phyloP scores from a whole-genome alignment of 2,113 vertebrate species.

The Salvator merianae region DNA sequence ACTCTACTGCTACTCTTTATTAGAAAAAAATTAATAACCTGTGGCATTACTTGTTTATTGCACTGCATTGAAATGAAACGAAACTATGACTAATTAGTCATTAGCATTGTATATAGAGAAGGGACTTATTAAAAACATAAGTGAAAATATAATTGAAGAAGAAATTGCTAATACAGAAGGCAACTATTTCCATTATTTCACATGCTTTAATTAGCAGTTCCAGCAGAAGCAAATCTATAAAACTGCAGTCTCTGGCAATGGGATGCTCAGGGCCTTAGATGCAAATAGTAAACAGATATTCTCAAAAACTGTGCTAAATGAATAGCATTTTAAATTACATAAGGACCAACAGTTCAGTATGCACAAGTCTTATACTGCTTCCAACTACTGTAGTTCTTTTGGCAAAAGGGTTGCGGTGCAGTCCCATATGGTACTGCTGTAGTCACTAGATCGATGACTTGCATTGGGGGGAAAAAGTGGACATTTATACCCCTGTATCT shows the following conservation, averaged over 20 bases:
- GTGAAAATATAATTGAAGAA: conserved; percentile 41
- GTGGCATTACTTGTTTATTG: conserved; percentile 39
- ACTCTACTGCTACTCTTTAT: conserved; percentile 8
- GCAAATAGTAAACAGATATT: neutral
- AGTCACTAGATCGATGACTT: too few relatives aligned
- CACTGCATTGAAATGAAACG: conserved; percentile 38
- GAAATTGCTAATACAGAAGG: conserved; percentile 26
- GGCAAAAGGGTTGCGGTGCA: too few relatives aligned
- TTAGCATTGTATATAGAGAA: conserved; percentile 17
- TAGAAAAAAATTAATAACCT: conserved; percentile 31
- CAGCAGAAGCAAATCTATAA: conserved; percentile 36
- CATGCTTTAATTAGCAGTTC: conserved; percentile 28
- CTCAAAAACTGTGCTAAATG: neutral
- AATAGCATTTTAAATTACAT: conserved; percentile 21
- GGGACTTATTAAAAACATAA: conserved; percentile 41
- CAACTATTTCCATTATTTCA: conserved; percentile 32
- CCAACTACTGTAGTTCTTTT: too few relatives aligned
- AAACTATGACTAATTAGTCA: conserved; percentile 37
- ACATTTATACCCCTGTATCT: too few relatives aligned
- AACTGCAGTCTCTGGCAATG: conserved; percentile 9
- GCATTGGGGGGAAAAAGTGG: too few relatives aligned
- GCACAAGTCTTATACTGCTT: too few relatives aligned
- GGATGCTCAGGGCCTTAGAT: conserved; percentile 18
- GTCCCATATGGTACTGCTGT: too few relatives aligned
- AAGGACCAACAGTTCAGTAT: neutral